phyloP scores from a whole-genome alignment of 2,888 invertebrate genomes.

The Brachylomia viminalis region DNA sequence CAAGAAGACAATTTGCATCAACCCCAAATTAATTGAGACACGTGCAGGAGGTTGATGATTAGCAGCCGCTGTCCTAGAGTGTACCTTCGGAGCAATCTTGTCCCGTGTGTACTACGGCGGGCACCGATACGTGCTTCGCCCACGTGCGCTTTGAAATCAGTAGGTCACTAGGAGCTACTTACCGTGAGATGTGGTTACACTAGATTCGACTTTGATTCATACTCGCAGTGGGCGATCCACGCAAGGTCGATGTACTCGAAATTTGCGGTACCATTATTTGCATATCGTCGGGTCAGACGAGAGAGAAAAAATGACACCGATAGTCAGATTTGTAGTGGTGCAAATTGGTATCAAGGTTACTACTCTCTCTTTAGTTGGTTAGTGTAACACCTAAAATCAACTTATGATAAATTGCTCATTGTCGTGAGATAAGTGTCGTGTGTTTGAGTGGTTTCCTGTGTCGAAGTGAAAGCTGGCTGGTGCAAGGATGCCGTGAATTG shows the following conservation, averaged over 20 bases:
- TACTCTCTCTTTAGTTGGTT: constrained; percentile 89
- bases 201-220: constrained; percentile 85
- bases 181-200: constrained; percentile 74
- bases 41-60: background rate
- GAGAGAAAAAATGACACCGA: constrained; percentile 87
- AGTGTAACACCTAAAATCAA: constrained; percentile 89
- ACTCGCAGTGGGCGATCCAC: constrained; percentile 81
- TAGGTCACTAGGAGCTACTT: constrained; percentile 88
- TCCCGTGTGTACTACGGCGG: constrained; percentile 67
- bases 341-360: constrained; percentile 89
- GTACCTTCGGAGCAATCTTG: constrained; percentile 13
- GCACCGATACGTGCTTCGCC: constrained; percentile 74
- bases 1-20: background rate
- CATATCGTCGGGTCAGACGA: constrained; percentile 84
- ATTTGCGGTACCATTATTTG: constrained; percentile 89
- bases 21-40: background rate
- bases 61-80: background rate
- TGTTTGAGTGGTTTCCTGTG: constrained; percentile 88
- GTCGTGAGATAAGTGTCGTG: constrained; percentile 87
- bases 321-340: constrained; percentile 81
- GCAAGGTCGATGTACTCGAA: constrained; percentile 89
- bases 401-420: constrained; percentile 89
- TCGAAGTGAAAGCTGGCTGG: constrained; percentile 85
- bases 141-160: constrained; percentile 87
- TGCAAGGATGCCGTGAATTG: constrained; percentile 80